phyloP scores from a whole-genome alignment of 2,888 invertebrate species.

The Ctenicera cuprea region DNA sequence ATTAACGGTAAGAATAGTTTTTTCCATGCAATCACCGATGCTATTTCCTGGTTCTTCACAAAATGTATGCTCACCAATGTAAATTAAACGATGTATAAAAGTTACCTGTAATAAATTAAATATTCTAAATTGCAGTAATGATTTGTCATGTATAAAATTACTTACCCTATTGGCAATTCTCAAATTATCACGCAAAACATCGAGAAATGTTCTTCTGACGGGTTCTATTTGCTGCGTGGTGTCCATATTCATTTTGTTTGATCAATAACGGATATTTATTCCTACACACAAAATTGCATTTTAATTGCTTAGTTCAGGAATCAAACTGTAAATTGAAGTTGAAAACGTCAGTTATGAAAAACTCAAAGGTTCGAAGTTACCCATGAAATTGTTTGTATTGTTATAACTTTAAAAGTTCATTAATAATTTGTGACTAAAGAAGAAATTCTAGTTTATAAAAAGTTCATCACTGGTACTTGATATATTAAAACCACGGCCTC shows the following conservation, averaged over 20 bases:
- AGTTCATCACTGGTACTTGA: too few relatives aligned
- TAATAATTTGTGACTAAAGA: too few relatives aligned
- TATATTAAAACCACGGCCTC: too few relatives aligned
- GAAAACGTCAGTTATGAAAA: too few relatives aligned
- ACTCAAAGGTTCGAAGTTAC: too few relatives aligned
- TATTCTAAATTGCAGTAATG: too few relatives aligned
- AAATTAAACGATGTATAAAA: slow-evolving; percentile 73
- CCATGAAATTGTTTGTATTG: too few relatives aligned
- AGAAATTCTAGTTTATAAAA: too few relatives aligned
- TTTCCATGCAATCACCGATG: slow-evolving; percentile 68
- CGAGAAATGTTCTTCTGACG: slow-evolving; percentile 51
- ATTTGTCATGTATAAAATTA: neutral
- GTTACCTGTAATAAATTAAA: slow-evolving; percentile 70
- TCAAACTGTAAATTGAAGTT: too few relatives aligned
- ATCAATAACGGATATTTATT: slow-evolving; percentile 34
- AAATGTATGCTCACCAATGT: slow-evolving; percentile 72
- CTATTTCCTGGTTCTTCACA: slow-evolving; percentile 64
- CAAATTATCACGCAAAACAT: slow-evolving; percentile 55
- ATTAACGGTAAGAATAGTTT: slow-evolving; percentile 64
- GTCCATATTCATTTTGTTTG: slow-evolving; percentile 41
- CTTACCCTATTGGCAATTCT: slow-evolving; percentile 53
- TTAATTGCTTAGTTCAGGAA: neutral
- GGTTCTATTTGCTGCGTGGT: slow-evolving; percentile 44
- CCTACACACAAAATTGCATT: neutral
- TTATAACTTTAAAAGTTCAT: too few relatives aligned